These are phyloP conservation scores for Probosciger aterrimus DNA, from an alignment of 2,113 vertebrate species.

Conservation along the genomic window DNA sequence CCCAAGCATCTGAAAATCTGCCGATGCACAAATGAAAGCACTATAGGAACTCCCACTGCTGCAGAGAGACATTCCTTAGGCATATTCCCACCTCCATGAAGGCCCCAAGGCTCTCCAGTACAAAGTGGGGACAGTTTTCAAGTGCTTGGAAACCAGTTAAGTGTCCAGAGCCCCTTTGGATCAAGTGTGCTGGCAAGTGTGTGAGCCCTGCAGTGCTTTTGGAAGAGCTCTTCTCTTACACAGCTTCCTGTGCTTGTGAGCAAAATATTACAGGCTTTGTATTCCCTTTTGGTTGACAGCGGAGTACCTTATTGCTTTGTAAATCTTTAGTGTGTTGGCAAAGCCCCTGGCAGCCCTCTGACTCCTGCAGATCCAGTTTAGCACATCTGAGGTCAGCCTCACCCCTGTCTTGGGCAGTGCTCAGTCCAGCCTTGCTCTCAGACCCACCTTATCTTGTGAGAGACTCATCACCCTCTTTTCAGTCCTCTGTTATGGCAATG, in stretches of 20 bases:
- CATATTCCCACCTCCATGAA: slow-evolving; percentile 33
- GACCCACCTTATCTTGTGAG: not conserved
- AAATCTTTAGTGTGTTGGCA: not conserved
- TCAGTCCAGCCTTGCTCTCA: not conserved
- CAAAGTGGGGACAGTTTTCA: slow-evolving; percentile 57
- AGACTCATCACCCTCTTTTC: not conserved
- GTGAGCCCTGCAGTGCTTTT: slow-evolving; percentile 2
- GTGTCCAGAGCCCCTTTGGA: not conserved
- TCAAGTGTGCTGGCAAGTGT: slow-evolving; percentile 15
- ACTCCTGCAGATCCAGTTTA: slow-evolving; percentile 13
- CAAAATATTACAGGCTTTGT: slow-evolving; percentile 12
- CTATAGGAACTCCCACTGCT: slow-evolving; percentile 30
- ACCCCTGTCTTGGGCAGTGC: not conserved
- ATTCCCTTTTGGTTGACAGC: not conserved
- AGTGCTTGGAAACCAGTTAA: slow-evolving; percentile 7
- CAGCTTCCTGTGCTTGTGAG: slow-evolving; percentile 20
- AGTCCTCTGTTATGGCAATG: not conserved
- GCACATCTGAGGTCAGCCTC: not conserved
- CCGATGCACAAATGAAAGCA: slow-evolving; percentile 31
- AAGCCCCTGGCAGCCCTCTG: not conserved
- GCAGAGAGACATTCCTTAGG: not conserved
- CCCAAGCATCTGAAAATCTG: slow-evolving; percentile 58
- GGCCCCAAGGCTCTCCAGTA: slow-evolving; percentile 34
- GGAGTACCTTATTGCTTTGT: not conserved
- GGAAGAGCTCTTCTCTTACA: slow-evolving; percentile 21